A percentile compares a stretch with the other conserved stretches of the same genome.
These are phyloP conservation scores for Pseudorasbora parva DNA, from an alignment of 2,113 vertebrate species.

Conservation along the genomic window DNA sequence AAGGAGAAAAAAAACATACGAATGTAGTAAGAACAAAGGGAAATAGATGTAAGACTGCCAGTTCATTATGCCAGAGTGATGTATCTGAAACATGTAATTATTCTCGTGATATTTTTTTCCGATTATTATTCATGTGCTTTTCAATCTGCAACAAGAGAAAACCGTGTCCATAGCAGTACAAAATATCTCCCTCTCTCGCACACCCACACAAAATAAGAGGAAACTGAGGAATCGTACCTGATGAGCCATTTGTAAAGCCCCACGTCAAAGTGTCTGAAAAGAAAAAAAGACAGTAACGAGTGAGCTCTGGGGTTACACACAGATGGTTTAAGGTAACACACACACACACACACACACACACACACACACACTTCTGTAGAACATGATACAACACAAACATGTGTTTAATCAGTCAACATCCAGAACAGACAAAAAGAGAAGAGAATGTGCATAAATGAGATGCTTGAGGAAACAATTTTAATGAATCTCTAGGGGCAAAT, in stretches of 20 bases:
- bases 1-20: background rate
- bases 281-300: conserved; percentile 53
- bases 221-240: conserved; percentile 71
- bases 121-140: conserved; percentile 1
- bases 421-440: conserved; percentile 2
- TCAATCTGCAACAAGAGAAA: background rate
- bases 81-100: background rate
- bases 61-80: background rate
- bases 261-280: conserved; percentile 78
- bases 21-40: background rate
- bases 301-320: conserved; percentile 37
- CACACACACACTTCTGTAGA: background rate
- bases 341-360: too few species aligned
- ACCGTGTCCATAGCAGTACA: background rate
- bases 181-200: background rate
- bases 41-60: background rate
- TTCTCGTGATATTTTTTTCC: conserved; percentile 17
- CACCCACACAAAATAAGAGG: conserved; percentile 27
- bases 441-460: conserved; percentile 25
- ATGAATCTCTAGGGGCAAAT: conserved; percentile 43
- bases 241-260: conserved; percentile 82
- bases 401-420: conserved; percentile 27
- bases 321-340: background rate
- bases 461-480: conserved; percentile 30
- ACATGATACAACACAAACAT: conserved; percentile 27